These are phyloP conservation scores for Haliaeetus leucogaster DNA, from an alignment of 2,113 vertebrate genomes.

Conservation along the genomic window DNA sequence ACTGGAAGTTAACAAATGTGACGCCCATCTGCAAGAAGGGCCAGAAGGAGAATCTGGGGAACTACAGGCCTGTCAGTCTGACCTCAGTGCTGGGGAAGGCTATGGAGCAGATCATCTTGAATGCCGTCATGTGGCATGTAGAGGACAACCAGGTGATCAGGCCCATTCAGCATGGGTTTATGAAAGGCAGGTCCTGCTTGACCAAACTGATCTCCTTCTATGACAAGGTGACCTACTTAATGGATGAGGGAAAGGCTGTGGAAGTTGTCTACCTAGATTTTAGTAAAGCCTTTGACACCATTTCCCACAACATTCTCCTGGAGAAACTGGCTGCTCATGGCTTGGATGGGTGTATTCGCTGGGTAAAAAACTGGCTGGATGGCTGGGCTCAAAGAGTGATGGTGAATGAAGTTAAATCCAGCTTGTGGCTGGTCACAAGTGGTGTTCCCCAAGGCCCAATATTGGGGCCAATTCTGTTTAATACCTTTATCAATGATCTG, in stretches of 20 bases:
- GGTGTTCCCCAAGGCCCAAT: not conserved
- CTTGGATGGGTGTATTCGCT: not conserved
- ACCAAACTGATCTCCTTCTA: too few relatives aligned
- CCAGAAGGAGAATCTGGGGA: not conserved
- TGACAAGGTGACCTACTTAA: too few relatives aligned
- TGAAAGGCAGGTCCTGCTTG: too few relatives aligned
- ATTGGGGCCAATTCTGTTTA: not conserved
- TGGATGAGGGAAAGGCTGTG: too few relatives aligned
- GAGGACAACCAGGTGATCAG: not conserved
- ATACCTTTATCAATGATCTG: not conserved
- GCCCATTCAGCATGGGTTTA: not conserved
- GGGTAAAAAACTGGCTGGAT: not conserved
- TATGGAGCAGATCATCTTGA: not conserved
- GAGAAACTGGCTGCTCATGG: not conserved
- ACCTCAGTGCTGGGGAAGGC: fast-evolving
- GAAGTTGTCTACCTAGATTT: too few relatives aligned
- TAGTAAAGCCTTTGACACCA: too few relatives aligned
- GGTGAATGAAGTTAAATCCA: not conserved
- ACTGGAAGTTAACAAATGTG: too few relatives aligned
- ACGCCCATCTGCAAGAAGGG: not conserved
- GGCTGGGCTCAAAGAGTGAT: not conserved
- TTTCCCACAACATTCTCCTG: not conserved
- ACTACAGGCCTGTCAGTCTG: not conserved
- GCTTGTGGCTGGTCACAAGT: fast-evolving
- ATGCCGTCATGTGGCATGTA: not conserved